Base-by-base conservation (phyloP, 2,888 invertebrate genomes). In the Norana najaformis region DNA sequence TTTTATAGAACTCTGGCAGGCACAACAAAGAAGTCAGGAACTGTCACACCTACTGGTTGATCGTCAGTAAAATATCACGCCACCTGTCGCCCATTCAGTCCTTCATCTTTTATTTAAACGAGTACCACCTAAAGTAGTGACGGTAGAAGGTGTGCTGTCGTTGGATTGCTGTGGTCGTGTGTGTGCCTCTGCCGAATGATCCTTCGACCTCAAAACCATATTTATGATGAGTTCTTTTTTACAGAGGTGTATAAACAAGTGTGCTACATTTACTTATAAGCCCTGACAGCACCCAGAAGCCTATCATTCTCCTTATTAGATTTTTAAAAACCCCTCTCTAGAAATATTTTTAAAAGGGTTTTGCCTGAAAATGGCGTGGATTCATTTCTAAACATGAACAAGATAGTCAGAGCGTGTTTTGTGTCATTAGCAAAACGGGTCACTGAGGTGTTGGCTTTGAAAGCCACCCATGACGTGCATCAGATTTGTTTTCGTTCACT, bases 371-470 rank as follows among this genome's bases (percentile, higher is more conserved):
- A n/a, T 69, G 11, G 11, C 69, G n/a, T n/a, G 69, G 30, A 69
- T 13, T 8, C 8, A 8, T 6, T n/a, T 69, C n/a, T 3, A 6
- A n/a, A n/a, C 30, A 69, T 69, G 69, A 69, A 8, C n/a, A n/a
- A 30, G 69, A 69, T 69, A 16, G n/a, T 13, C n/a, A 69, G n/a
- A 30, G 69, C 30, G n/a, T n/a, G n/a, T n/a, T n/a, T n/a, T n/a
- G n/a, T n/a, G n/a, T 69, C n/a, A 69, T 69, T 69, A 69, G n/a
- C n/a, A n/a, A 8, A n/a, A n/a, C 11, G 30, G 8, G n/a, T 69
- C 69, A n/a, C n/a, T 69, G 30, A 69, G n/a, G 69, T 69, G 69
- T 69, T 69, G 69, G 69, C 69, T 69, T 69, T 69, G 69, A 69
- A 69, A 30, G 30, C 69, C n/a, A 69, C 30, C 30, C 69, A 69